Conservation (phyloP, 2,888 invertebrate genomes). For the Sminthurides aquaticus region DNA sequence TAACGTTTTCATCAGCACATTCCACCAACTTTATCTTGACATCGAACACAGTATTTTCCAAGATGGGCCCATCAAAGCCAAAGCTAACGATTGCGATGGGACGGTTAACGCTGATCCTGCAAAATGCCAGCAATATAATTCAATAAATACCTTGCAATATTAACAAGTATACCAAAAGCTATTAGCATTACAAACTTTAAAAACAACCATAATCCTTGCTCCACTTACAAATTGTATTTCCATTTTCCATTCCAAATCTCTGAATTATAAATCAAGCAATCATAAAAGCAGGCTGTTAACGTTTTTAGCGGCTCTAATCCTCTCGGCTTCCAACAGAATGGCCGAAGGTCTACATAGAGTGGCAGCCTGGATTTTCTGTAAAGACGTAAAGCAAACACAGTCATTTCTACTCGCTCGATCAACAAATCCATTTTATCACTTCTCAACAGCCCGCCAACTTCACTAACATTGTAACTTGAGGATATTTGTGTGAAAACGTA, state of each 20-base stretch:
- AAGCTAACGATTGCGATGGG: constrained; percentile 11
- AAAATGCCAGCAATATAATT: background rate
- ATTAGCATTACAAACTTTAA: no score
- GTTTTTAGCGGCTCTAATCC: constrained; percentile 11
- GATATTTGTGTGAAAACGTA: no score
- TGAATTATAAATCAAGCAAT: constrained; percentile 18
- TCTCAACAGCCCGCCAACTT: no score
- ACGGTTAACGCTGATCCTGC: constrained; percentile 11
- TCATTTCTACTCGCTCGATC: no score
- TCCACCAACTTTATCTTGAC: constrained; percentile 9
- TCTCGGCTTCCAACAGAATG: constrained; percentile 8
- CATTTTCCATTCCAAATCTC: constrained; percentile 16
- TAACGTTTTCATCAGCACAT: background rate
- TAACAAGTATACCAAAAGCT: no score
- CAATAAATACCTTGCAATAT: background rate
- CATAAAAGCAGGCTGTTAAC: constrained; percentile 11
- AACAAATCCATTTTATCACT: no score
- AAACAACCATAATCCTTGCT: no score
- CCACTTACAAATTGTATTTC: constrained; percentile 22
- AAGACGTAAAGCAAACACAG: background rate
- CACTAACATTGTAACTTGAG: no score
- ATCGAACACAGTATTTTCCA: constrained; percentile 8
- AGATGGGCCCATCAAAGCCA: constrained; percentile 20
- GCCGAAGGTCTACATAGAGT: background rate
- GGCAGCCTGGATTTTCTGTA: background rate